Conservation (phyloP, 1,140 invertebrate genomes). For the Hycleus cichorii region DNA sequence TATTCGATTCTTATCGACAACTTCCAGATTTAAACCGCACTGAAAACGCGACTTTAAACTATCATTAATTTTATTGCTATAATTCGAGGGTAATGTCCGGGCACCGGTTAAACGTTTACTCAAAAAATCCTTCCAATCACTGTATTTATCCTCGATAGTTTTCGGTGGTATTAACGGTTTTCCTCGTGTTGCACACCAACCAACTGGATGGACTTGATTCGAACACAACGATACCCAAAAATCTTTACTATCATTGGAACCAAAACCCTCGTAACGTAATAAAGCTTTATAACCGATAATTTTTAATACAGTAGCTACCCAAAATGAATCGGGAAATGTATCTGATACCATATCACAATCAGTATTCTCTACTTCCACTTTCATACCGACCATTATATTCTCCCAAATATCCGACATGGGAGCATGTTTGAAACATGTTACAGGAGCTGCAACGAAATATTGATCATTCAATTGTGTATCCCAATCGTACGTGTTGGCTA, state of each 20-base stretch:
- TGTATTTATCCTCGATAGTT: constrained; percentile 83
- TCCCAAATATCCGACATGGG: constrained; percentile 90
- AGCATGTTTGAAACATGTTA: constrained; percentile 85
- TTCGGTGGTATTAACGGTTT: constrained; percentile 91
- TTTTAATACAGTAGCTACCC: constrained; percentile 89
- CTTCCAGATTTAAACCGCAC: constrained; percentile 79
- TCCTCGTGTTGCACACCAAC: constrained; percentile 92
- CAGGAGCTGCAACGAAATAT: constrained; percentile 77
- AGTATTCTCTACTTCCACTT: constrained; percentile 89
- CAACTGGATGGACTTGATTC: constrained; percentile 88
- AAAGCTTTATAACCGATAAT: constrained; percentile 90
- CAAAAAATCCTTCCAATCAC: constrained; percentile 93
- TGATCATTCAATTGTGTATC: constrained; percentile 64
- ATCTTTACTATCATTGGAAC: constrained; percentile 76
- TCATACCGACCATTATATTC: constrained; percentile 88
- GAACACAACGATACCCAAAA: constrained; percentile 95
- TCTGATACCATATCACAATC: constrained; percentile 76
- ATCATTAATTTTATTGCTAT: constrained; percentile 79
- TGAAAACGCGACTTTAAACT: constrained; percentile 76
- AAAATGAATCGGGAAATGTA: constrained; percentile 77
- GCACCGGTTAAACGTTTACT: constrained; percentile 84
- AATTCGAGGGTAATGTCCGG: constrained; percentile 84
- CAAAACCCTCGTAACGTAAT: constrained; percentile 90
- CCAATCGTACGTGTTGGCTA: constrained; percentile 76
- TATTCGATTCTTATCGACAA: constrained; percentile 92